phyloP scores from a whole-genome alignment of 1,140 invertebrate genomes.

The Dendrolimus kikuchii region DNA sequence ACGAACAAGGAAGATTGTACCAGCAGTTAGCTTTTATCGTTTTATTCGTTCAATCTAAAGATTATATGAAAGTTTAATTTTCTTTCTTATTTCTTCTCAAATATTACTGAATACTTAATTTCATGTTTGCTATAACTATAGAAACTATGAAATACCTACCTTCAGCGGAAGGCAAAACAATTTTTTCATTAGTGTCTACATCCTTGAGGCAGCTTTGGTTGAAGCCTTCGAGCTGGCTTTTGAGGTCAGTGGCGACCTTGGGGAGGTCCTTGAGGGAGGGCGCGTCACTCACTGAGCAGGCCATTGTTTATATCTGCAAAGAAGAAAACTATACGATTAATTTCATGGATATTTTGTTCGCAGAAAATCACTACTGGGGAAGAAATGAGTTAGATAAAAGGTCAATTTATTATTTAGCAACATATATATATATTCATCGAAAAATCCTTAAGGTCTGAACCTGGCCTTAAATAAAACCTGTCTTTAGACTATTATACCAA shows the following conservation, averaged over 20 bases:
- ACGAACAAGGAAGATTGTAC: too few species aligned
- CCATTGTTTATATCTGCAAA: conserved; percentile 67
- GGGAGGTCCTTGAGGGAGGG: conserved; percentile 91
- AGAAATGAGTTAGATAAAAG: too few species aligned
- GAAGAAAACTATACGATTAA: not conserved
- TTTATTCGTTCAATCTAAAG: too few species aligned
- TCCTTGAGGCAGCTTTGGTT: conserved; percentile 88
- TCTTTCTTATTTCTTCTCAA: too few species aligned
- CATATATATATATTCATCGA: too few species aligned
- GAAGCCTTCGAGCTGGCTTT: conserved; percentile 90
- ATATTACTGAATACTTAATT: too few species aligned
- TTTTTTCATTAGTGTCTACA: conserved; percentile 89
- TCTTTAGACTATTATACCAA: too few species aligned
- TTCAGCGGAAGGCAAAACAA: conserved; percentile 89
- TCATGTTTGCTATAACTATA: not conserved
- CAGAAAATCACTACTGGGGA: not conserved
- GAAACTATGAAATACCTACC: conserved; percentile 69
- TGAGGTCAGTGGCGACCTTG: conserved; percentile 89
- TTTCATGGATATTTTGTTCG: not conserved
- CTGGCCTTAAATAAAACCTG: too few species aligned
- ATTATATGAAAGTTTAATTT: too few species aligned
- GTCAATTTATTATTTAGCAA: too few species aligned
- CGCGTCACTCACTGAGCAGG: conserved; percentile 74
- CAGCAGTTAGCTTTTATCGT: too few species aligned
- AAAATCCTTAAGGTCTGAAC: too few species aligned